Conservation (phyloP, 2,113 vertebrate genomes). For the Asarcornis scutulata region DNA sequence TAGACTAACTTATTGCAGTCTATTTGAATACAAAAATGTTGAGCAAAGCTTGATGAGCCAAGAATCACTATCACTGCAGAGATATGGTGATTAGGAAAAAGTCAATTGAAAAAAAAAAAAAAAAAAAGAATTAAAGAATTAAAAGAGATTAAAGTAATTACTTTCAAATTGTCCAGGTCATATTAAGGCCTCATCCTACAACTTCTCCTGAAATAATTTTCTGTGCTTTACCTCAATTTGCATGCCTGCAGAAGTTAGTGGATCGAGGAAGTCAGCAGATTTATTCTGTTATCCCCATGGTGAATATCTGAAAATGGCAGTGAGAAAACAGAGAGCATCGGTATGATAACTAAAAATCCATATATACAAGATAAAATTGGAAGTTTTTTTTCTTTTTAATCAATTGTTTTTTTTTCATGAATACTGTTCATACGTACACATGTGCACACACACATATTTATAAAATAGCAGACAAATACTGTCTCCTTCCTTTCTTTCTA, state of each 20-base stretch:
- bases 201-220: neutral
- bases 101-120: neutral
- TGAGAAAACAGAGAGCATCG: neutral
- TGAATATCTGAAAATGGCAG: neutral
- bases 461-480: neutral
- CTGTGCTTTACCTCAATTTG: neutral
- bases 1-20: neutral
- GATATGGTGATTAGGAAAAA: neutral
- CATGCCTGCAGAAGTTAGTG: neutral
- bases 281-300: neutral
- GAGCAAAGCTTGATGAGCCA: neutral
- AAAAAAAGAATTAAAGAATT: neutral
- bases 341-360: neutral
- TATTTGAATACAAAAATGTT: neutral
- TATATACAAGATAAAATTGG: neutral
- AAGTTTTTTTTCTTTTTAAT: neutral
- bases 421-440: neutral
- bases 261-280: neutral
- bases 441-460: neutral
- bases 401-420: neutral
- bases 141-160: constrained; percentile 13
- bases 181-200: neutral
- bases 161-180: neutral
- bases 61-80: neutral
- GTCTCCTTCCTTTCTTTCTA: neutral